phyloP scores from a whole-genome alignment of 2,888 invertebrate genomes.

The Lepidochitona cinerea region DNA sequence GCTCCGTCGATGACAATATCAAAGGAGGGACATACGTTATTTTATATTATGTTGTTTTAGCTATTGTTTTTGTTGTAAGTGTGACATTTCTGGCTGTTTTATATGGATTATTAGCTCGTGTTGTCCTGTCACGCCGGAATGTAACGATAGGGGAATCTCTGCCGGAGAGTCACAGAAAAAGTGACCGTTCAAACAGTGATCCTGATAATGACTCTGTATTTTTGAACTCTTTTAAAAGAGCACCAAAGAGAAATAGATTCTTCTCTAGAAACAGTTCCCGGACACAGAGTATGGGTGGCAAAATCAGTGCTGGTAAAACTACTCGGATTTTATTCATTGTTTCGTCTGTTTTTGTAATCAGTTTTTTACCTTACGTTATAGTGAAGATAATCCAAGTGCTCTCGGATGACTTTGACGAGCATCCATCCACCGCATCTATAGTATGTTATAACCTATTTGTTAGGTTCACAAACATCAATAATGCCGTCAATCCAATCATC shows the following conservation, averaged over 20 bases:
- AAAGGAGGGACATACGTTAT: constrained; percentile 51
- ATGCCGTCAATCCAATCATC: constrained; percentile 63
- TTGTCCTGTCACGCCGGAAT: constrained; percentile 53
- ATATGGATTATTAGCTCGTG: constrained; percentile 52
- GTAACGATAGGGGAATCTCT: constrained; percentile 43
- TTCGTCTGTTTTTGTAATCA: constrained; percentile 57
- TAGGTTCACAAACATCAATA: constrained; percentile 62
- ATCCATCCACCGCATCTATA: constrained; percentile 45
- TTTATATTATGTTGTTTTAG: constrained; percentile 57
- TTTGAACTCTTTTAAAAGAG: not conserved
- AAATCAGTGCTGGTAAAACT: constrained; percentile 53
- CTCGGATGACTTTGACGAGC: constrained; percentile 53
- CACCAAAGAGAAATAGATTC: not conserved
- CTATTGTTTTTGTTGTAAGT: constrained; percentile 54
- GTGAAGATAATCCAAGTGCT: constrained; percentile 55
- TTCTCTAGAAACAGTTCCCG: not conserved
- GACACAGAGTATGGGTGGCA: not conserved
- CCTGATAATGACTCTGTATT: not conserved
- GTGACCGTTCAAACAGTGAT: constrained; percentile 23
- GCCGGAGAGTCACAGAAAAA: not conserved
- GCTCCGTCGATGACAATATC: constrained; percentile 58
- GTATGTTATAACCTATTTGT: constrained; percentile 61
- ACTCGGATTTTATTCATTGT: constrained; percentile 61
- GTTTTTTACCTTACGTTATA: constrained; percentile 58
- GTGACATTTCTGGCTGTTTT: constrained; percentile 53